Evolutionary conservation across 2,888 invertebrate genomes (phyloP).

Genomic region (Leptura quadrifasciata): DNA sequence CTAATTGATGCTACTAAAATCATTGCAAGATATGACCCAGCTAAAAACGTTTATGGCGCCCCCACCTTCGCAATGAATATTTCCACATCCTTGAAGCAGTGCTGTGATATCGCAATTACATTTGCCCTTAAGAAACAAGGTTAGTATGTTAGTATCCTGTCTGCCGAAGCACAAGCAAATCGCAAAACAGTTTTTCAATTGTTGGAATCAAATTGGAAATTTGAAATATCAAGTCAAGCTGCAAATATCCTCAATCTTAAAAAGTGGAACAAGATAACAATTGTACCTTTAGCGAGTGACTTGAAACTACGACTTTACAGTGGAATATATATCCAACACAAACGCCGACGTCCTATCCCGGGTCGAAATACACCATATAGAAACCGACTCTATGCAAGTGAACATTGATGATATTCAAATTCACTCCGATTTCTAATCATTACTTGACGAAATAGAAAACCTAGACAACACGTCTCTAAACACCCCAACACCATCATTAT

Average conservation of each 20-base stretch:
- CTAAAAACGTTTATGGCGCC: background rate
- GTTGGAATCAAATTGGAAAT: slow-evolving; percentile 55
- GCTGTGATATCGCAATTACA: background rate
- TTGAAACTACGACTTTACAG: slow-evolving; percentile 15
- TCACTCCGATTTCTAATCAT: too few relatives aligned
- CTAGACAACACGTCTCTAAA: too few relatives aligned
- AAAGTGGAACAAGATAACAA: slow-evolving; percentile 46
- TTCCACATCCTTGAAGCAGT: slow-evolving; percentile 37
- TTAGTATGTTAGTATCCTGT: background rate
- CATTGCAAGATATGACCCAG: background rate
- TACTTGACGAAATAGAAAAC: too few relatives aligned
- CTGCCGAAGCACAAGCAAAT: slow-evolving; percentile 48
- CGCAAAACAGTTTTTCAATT: slow-evolving; percentile 49
- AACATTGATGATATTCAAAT: too few relatives aligned
- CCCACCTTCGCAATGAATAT: slow-evolving; percentile 35
- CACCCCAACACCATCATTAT: too few relatives aligned
- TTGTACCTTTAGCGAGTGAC: slow-evolving; percentile 42
- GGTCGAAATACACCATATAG: too few relatives aligned
- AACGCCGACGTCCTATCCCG: too few relatives aligned
- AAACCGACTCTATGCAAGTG: too few relatives aligned
- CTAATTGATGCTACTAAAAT: background rate
- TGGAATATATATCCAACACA: too few relatives aligned
- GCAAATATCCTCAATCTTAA: slow-evolving; percentile 46
- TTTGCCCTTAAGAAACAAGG: background rate
- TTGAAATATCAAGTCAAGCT: slow-evolving; percentile 49